Percentiles rank a stretch among this genome's conserved stretches.
Evolutionary conservation across 1,140 invertebrate genomes (phyloP).

Genomic region (Pseudomyrmex concolor): DNA sequence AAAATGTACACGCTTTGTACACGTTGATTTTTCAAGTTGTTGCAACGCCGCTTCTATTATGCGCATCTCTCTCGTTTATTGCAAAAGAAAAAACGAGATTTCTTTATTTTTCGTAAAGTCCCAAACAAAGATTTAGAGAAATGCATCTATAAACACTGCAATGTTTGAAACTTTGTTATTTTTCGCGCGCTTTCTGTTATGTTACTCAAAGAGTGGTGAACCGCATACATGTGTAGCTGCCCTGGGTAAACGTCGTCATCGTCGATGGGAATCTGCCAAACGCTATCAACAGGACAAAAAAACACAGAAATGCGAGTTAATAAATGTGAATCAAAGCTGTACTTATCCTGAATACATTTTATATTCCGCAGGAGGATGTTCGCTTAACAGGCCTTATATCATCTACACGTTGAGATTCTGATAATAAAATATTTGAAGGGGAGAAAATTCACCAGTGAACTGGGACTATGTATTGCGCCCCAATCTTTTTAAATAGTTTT

Average conservation of each 20-base stretch:
- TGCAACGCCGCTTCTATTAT: slow-evolving; percentile 69
- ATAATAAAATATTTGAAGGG: not conserved
- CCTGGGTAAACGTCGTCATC: slow-evolving; percentile 92
- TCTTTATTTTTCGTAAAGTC: slow-evolving; percentile 59
- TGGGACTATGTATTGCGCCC: not conserved
- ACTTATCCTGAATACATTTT: slow-evolving; percentile 73
- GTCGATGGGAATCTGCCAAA: slow-evolving; percentile 93
- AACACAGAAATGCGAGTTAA: slow-evolving; percentile 82
- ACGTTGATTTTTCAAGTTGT: slow-evolving; percentile 67
- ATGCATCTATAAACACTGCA: slow-evolving; percentile 18
- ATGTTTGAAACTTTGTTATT: slow-evolving; percentile 66
- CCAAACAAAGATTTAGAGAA: slow-evolving; percentile 60
- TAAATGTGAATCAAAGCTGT: slow-evolving; percentile 69
- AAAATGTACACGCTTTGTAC: slow-evolving; percentile 45
- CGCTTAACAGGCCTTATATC: not conserved
- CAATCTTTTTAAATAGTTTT: not conserved
- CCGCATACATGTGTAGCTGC: slow-evolving; percentile 95
- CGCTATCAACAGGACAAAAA: slow-evolving; percentile 89
- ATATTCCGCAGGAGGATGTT: slow-evolving; percentile 71
- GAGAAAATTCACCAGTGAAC: not conserved
- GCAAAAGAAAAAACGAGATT: slow-evolving; percentile 44
- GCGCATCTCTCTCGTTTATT: slow-evolving; percentile 56
- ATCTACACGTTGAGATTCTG: slow-evolving; percentile 2
- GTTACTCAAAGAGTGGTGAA: slow-evolving; percentile 82
- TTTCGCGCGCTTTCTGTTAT: slow-evolving; percentile 76